Evolutionary conservation across 2,888 invertebrate genomes (phyloP).

Genomic region (Venusia cambrica): DNA sequence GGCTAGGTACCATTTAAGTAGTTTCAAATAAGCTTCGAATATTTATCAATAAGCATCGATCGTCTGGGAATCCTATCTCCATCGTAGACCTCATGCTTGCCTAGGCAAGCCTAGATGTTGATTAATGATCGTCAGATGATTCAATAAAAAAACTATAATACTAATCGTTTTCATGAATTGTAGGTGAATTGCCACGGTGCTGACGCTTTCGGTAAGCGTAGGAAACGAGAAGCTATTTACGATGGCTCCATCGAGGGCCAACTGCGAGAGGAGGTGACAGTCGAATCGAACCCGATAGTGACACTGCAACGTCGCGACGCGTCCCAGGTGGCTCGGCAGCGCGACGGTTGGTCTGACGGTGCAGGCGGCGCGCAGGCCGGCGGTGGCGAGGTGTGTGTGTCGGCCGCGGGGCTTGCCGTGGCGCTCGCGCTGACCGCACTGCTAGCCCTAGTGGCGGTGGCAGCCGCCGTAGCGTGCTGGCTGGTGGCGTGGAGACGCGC

Average conservation of each 20-base stretch:
- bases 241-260: constrained; percentile 85
- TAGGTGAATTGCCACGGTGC: constrained; percentile 95
- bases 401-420: constrained; percentile 95
- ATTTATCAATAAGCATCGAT: background rate
- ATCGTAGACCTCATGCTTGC: background rate
- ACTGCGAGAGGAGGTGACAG: constrained; percentile 95
- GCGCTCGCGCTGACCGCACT: constrained; percentile 95
- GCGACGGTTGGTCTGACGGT: constrained; percentile 86
- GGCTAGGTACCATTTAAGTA: too few relatives aligned
- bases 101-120: too few relatives aligned
- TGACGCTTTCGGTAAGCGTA: constrained; percentile 93
- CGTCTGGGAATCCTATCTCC: background rate
- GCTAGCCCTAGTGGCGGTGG: constrained; percentile 94
- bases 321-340: constrained; percentile 87
- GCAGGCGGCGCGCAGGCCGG: constrained; percentile 79
- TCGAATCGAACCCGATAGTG: constrained; percentile 94
- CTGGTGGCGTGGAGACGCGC: constrained; percentile 95
- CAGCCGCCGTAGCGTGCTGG: constrained; percentile 97
- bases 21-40: too few relatives aligned
- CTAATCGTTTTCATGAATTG: too few relatives aligned
- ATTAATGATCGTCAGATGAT: too few relatives aligned
- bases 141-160: too few relatives aligned
- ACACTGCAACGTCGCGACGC: constrained; percentile 93
- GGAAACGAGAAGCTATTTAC: constrained; percentile 82
- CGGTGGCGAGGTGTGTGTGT: constrained; percentile 93